A percentile compares a stretch with the other conserved stretches of the same genome.
Conservation (phyloP, 2,113 vertebrate genomes). For the Heterocephalus glaber region DNA sequence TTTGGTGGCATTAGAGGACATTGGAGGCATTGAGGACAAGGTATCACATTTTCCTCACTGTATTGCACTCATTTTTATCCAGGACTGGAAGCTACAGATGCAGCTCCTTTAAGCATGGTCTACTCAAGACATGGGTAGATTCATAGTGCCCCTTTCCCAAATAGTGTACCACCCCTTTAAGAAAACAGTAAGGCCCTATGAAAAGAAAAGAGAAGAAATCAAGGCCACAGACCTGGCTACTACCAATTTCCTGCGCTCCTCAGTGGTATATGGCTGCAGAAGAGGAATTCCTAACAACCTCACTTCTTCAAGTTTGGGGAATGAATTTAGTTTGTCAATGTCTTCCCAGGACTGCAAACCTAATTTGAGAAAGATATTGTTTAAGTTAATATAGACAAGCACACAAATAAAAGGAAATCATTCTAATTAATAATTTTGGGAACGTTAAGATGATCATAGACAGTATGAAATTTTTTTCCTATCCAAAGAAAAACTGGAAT, state of each 20-base stretch:
- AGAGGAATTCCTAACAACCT: conserved; percentile 94
- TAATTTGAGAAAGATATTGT: conserved; percentile 82
- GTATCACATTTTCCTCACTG: neutral
- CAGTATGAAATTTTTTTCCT: neutral
- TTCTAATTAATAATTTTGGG: neutral
- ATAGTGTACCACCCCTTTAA: neutral
- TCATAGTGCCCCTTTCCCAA: neutral
- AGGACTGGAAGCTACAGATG: neutral
- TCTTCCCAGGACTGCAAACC: conserved; percentile 95
- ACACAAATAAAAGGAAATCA: conserved; percentile 34
- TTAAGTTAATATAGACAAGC: conserved; percentile 69
- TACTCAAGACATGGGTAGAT: neutral
- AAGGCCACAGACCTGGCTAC: conserved; percentile 88
- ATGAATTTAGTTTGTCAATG: conserved; percentile 94
- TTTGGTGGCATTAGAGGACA: neutral
- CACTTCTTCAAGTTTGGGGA: conserved; percentile 96
- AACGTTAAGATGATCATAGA: conserved; percentile 30
- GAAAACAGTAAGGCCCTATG: neutral
- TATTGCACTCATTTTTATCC: neutral
- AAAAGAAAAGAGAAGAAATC: conserved; percentile 27
- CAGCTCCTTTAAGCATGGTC: neutral
- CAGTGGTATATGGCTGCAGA: conserved; percentile 92
- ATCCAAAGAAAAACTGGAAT: neutral
- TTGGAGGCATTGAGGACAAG: neutral
- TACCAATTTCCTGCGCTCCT: conserved; percentile 93